Evolutionary conservation across 2,113 vertebrate genomes (phyloP).

Genomic region (Alces alces): DNA sequence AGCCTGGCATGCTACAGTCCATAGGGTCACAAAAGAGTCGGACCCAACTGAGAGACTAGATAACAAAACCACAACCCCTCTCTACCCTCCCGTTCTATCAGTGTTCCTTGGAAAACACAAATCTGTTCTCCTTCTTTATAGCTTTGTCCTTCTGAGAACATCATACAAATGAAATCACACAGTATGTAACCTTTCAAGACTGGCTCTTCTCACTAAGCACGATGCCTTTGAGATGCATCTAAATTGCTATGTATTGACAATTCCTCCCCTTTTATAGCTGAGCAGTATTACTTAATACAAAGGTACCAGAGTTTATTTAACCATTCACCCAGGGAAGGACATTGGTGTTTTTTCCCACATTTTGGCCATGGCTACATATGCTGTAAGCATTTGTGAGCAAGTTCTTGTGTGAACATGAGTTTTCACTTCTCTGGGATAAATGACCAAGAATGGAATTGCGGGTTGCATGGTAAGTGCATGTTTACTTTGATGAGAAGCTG

Average conservation of each 20-base stretch:
- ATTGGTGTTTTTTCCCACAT: neutral
- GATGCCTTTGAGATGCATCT: neutral
- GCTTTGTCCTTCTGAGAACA: neutral
- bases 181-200: neutral
- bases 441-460: neutral
- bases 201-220: neutral
- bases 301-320: neutral
- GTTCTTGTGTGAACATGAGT: neutral
- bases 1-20: neutral
- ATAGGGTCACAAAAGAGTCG: neutral
- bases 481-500: neutral
- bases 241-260: neutral
- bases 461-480: neutral
- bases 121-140: neutral
- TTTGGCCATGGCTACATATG: neutral
- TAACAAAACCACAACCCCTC: neutral
- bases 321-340: neutral
- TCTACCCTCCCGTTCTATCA: neutral
- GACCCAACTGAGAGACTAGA: neutral
- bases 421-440: neutral
- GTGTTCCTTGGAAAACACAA: neutral
- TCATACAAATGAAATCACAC: neutral
- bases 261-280: neutral
- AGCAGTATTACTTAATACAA: neutral
- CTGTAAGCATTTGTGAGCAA: neutral